Evolutionary conservation across 2,113 vertebrate species (phyloP).

Genomic region (Sula dactylatra): DNA sequence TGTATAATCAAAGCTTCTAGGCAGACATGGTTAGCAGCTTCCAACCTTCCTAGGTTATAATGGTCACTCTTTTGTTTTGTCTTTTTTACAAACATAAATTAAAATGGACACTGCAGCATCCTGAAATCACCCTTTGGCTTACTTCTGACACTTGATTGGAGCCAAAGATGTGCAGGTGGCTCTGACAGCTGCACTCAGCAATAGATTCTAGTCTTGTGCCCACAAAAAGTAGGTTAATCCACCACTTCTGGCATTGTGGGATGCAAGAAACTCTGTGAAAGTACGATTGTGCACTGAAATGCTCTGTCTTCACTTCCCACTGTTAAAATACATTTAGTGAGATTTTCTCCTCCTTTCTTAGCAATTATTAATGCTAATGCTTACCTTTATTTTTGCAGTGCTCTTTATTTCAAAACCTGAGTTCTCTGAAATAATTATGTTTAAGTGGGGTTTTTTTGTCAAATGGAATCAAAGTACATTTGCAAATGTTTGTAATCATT

Average conservation of each 20-base stretch:
- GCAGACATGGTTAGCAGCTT: neutral
- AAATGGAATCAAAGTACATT: neutral
- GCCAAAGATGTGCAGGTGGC: conserved; percentile 27
- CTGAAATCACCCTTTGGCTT: conserved; percentile 37
- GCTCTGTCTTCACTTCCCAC: neutral
- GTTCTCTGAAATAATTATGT: neutral
- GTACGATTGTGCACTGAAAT: neutral
- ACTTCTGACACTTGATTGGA: neutral
- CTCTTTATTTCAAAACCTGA: neutral
- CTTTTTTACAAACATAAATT: neutral
- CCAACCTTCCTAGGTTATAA: neutral
- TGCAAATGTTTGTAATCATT: neutral
- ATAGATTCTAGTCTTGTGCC: neutral
- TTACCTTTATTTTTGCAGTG: neutral
- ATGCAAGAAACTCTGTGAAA: neutral
- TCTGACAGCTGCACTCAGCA: conserved; percentile 47
- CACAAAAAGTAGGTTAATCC: conserved; percentile 42
- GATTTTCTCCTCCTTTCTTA: neutral
- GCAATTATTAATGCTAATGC: neutral
- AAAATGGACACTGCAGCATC: neutral
- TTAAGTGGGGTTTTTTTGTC: neutral
- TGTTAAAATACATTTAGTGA: neutral
- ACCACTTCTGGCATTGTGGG: neutral
- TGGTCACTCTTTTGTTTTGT: neutral
- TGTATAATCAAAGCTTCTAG: neutral